phyloP scores from a whole-genome alignment of 2,113 vertebrate genomes.

The Periophthalmus modestus region DNA sequence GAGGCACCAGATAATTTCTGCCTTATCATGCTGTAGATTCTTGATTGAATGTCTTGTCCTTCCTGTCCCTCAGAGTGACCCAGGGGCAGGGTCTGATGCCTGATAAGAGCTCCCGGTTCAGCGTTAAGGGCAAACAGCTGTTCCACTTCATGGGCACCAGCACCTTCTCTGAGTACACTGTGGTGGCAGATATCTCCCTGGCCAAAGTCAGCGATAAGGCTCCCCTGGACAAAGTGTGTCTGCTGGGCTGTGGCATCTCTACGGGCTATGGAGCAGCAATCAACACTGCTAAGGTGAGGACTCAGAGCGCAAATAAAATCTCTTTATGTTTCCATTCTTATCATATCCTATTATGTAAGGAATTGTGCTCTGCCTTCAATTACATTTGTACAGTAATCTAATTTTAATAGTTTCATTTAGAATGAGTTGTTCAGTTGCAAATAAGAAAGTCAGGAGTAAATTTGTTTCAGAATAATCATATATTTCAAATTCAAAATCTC shows the following conservation, averaged over 20 bases:
- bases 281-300: constrained; percentile 80
- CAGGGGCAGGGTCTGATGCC: constrained; percentile 84
- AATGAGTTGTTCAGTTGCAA: no score
- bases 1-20: background rate
- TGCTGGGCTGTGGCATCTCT: constrained; percentile 81
- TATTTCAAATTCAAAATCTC: no score
- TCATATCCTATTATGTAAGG: no score
- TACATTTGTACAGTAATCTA: no score
- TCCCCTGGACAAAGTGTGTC: constrained; percentile 81
- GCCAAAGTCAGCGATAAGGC: constrained; percentile 76
- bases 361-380: no score
- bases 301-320: background rate
- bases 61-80: constrained; percentile 64
- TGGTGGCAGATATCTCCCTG: constrained; percentile 81
- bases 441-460: no score
- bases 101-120: constrained; percentile 86
- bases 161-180: constrained; percentile 84
- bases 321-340: no score
- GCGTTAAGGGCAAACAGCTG: constrained; percentile 81
- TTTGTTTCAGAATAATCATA: no score
- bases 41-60: background rate
- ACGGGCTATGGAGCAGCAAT: constrained; percentile 82
- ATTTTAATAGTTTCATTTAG: no score
- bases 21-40: background rate
- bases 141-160: constrained; percentile 83